Evolutionary conservation across 1,140 invertebrate genomes (phyloP).

Genomic region (Hetaerina americana): DNA sequence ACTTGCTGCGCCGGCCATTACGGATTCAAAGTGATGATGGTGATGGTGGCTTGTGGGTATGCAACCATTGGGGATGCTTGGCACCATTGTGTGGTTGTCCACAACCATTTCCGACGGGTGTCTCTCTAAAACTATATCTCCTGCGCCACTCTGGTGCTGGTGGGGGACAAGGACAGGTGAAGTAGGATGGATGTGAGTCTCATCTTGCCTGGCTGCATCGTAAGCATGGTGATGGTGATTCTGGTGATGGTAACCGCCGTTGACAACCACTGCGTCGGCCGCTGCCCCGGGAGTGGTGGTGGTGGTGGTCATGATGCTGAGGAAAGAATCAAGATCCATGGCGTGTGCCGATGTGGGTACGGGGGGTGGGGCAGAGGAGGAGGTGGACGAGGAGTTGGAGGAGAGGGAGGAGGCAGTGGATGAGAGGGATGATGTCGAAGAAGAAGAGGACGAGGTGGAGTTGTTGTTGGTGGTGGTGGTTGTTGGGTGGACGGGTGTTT

Average conservation of each 20-base stretch:
- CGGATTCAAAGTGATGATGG: background rate
- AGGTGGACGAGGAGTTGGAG: slow-evolving; percentile 15
- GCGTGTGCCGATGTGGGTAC: background rate
- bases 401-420: background rate
- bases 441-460: too few species aligned
- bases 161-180: background rate
- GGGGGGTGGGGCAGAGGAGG: slow-evolving; percentile 24
- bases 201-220: background rate
- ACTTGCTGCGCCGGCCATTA: background rate
- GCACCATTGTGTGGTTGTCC: background rate
- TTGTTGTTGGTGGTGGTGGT: background rate
- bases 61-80: background rate
- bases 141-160: background rate
- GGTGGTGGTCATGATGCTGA: slow-evolving; percentile 29
- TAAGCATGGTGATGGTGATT: background rate
- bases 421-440: background rate
- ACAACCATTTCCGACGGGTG: background rate
- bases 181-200: background rate
- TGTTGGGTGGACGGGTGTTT: background rate
- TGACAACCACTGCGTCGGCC: background rate
- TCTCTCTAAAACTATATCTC: background rate
- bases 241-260: background rate
- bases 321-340: slow-evolving; percentile 31
- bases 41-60: background rate
- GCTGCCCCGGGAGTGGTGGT: slow-evolving; percentile 3